Evolutionary conservation across 1,140 invertebrate species (phyloP), one percentile per base, ranked within the genome.

Genomic region (Subanguina moxae): DNA sequence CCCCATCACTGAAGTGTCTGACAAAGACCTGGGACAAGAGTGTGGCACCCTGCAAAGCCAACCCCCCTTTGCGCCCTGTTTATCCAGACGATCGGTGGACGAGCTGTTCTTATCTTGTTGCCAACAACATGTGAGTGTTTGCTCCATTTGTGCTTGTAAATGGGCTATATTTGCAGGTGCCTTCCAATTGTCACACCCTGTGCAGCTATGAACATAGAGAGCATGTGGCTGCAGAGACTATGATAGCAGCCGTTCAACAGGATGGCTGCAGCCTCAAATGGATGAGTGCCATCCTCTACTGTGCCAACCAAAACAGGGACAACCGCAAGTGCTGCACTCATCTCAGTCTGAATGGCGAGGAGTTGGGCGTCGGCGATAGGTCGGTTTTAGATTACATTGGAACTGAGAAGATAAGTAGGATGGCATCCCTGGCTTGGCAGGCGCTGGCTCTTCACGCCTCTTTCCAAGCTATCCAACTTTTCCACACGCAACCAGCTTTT

Each of bases 201-300:
- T 78, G 77, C 59, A 74, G 72, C 15, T 78, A 80, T 57, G 77
- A 78, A 64, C 77, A 78, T 66, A 71, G 77, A 23, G 77, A 78
- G 59, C 68, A 80, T 23, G 77, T 78, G n/a, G 77, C 77, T 46
- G 71, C 77, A 21, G 70, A 80, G 62, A 70, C 66, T 13, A 62
- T 78, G 1, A 78, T 78, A 43, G 30, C 66, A n/a, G 77, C 77
- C 25, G 73, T 78, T 27, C 74, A 80, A 61, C 48, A 74, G 17
- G 72, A 72, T n/a, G 65, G 70, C 19, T 78, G 76, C 45, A 77
- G 78, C 48, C 62, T 78, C 27, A 79, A 78, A 46, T 72, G 78
- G 70, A 23, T 78, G 19, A 64, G 48, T 21, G 64, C 64, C 17
- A 66, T 78, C 27, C 70, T 78, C 30, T 80, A 76, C 59, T 78